phyloP scores from a whole-genome alignment of 2,797 vertebrate genomes.

The Ispidina picta region DNA sequence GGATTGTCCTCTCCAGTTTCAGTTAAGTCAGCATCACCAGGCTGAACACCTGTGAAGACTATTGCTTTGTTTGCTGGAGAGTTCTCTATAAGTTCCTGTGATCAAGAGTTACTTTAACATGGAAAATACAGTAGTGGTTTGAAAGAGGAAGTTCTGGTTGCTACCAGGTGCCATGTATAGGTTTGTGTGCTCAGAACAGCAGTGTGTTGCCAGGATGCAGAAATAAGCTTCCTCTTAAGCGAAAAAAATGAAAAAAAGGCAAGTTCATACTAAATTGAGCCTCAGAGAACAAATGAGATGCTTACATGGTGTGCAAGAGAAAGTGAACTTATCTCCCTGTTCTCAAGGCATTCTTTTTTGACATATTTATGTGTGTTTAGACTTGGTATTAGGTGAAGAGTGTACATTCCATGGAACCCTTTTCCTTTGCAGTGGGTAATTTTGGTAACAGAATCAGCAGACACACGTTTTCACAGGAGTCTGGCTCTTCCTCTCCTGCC shows the following conservation, averaged over 20 bases:
- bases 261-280: background rate
- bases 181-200: background rate
- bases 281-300: background rate
- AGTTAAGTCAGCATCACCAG: background rate
- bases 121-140: constrained; percentile 37
- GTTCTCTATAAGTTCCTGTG: constrained; percentile 27
- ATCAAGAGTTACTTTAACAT: constrained; percentile 20
- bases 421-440: background rate
- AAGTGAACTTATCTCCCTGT: background rate
- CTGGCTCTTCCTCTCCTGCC: background rate
- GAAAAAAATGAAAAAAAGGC: background rate
- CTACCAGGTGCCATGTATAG: constrained; percentile 28
- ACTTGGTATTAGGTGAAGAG: background rate
- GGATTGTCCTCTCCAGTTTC: background rate
- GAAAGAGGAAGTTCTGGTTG: constrained; percentile 66
- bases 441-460: background rate
- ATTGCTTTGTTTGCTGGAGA: constrained; percentile 32
- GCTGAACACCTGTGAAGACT: background rate
- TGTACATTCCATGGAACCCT: background rate
- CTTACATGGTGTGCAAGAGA: background rate
- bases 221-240: constrained; percentile 49
- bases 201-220: background rate
- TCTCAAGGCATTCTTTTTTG: background rate
- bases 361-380: background rate
- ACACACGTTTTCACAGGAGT: background rate